Base-by-base conservation (phyloP, 1,140 invertebrate species). In the Bicyclus anynana region DNA sequence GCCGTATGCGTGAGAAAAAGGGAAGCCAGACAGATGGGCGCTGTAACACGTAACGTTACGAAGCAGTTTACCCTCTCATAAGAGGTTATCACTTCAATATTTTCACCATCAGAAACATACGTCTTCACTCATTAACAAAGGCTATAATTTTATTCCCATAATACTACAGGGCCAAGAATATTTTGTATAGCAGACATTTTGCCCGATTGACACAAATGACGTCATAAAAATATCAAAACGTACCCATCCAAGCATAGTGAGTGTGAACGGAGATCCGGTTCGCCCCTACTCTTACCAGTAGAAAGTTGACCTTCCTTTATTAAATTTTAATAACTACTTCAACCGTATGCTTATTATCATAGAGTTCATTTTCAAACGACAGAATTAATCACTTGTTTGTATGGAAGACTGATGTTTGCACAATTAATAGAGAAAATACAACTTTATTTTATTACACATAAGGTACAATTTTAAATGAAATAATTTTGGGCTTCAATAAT, bases 271-370 rank as follows among this genome's bases (percentile, higher is more conserved):
- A 71, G 67, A 80, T 83, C 77, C 77, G 75, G 76, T 70, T 77
- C 21, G 37, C 65, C 57, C 55, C 67, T 69, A 66, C 69, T 58
- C 66, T 57, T 71, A 56, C 59, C 59, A 44, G 65, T 74, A 80
- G 82, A 85, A 85, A 85, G 80, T 77, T 69, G 69, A 68, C 67
- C 66, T 72, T 58, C 53, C 56, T 62, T 52, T 37, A 5, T 40
- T n/a, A 38, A 26, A 9, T 18, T 18, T 37, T 37, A 33, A 37
- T n/a, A 20, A 48, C 5, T 65, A 59, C 35, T 29, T 53, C 18
- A 56, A 69, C 60, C 46, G 17, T 65, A 65, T 23, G 1, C 1
- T 0, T 1, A 12, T 26, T 9, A n/a, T 0, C 6, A 52, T 71
- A 73, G 33, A 55, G 46, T 64, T 21, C 13, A 47, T 37, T 53